These are phyloP conservation scores for Malacoraja senta DNA, from an alignment of 2,797 vertebrate species.

Conservation along the genomic window DNA sequence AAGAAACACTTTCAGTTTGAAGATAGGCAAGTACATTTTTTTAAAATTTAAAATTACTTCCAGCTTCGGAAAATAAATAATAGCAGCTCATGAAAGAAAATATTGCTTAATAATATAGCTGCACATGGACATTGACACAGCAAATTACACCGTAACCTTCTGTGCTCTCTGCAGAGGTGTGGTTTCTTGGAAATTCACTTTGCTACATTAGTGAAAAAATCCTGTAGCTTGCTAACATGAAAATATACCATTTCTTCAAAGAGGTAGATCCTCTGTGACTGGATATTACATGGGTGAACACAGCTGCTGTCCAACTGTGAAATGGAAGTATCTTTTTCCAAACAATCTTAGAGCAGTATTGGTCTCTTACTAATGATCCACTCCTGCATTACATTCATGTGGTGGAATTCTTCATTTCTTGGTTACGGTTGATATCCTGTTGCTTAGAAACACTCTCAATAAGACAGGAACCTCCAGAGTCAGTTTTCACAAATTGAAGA, in stretches of 20 bases:
- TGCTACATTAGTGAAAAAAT: not conserved
- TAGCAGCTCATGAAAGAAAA: not conserved
- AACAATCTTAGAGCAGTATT: constrained; percentile 1
- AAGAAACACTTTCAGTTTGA: not conserved
- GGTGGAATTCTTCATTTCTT: not conserved
- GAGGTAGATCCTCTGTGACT: not conserved
- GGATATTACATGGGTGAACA: not conserved
- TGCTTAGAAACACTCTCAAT: not conserved
- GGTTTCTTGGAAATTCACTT: not conserved
- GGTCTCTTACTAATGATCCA: not conserved
- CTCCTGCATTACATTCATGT: not conserved
- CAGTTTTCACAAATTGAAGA: not conserved
- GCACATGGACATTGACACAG: not conserved
- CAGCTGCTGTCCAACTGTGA: not conserved
- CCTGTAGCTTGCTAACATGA: not conserved
- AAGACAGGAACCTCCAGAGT: not conserved
- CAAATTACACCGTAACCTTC: not conserved
- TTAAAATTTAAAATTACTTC: not conserved
- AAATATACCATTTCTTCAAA: not conserved
- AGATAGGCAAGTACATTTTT: not conserved
- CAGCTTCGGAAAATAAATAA: not conserved
- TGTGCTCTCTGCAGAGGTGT: not conserved
- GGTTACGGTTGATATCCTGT: not conserved
- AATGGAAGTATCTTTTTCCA: not conserved
- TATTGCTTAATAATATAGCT: not conserved